A percentile compares a stretch with the other conserved stretches of the same genome.
These are phyloP conservation scores for Hyphantria cunea DNA, from an alignment of 1,140 invertebrate species.

Conservation along the genomic window DNA sequence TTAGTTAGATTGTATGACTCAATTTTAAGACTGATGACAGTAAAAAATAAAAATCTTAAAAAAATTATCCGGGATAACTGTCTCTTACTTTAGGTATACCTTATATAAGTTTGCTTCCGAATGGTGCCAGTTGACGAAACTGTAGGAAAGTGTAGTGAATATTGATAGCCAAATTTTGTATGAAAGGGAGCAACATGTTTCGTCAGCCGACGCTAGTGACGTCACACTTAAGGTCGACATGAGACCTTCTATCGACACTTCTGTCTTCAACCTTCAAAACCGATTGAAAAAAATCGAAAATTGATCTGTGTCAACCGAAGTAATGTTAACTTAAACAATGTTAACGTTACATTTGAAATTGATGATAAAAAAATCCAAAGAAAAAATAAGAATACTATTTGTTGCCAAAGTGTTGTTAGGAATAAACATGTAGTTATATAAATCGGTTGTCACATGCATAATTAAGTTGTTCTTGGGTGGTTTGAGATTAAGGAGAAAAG, in stretches of 20 bases:
- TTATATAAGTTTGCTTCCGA: constrained; percentile 47
- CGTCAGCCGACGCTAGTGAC: constrained; percentile 38
- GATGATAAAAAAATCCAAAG: constrained; percentile 55
- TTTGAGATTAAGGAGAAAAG: constrained; percentile 76
- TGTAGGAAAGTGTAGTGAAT: constrained; percentile 48
- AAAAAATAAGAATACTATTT: constrained; percentile 73
- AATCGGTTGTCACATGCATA: constrained; percentile 80
- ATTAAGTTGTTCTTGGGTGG: constrained; percentile 79
- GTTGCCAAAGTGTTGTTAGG: constrained; percentile 81
- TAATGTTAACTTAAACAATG: constrained; percentile 68
- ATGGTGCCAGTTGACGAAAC: constrained; percentile 41
- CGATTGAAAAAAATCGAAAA: constrained; percentile 60
- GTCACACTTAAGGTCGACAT: constrained; percentile 39
- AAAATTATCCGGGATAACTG: constrained; percentile 55
- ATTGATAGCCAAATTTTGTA: constrained; percentile 61
- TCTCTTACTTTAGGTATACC: constrained; percentile 56
- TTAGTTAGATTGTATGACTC: constrained; percentile 80
- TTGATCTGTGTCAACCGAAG: constrained; percentile 49
- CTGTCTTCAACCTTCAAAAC: constrained; percentile 67
- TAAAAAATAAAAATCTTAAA: constrained; percentile 59
- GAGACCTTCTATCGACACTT: constrained; percentile 60
- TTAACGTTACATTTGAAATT: constrained; percentile 73
- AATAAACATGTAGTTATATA: constrained; percentile 78
- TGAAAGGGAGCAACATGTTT: constrained; percentile 35
- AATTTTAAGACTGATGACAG: constrained; percentile 81